Evolutionary conservation across 2,888 invertebrate genomes (phyloP), one percentile per base, ranked within the genome.

Genomic region (Mechanitis messenoides): DNA sequence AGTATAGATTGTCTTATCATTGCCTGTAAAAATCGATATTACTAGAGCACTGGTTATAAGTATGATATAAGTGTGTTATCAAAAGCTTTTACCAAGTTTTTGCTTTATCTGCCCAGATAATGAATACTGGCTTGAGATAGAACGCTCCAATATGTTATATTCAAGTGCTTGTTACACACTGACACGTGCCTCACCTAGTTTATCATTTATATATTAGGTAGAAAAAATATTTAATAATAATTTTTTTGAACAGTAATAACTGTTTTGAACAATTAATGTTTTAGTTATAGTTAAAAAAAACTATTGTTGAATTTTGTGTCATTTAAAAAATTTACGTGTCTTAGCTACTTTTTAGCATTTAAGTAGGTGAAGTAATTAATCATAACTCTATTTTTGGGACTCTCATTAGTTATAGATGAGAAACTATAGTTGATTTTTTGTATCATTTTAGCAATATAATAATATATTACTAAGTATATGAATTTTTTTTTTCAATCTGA

Each of bases 111-210:
- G 77, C 75, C 81, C 77, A 82, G 85, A 85, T 87, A 86, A 79
- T 75, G 77, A 77, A 78, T 77, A 80, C 78, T 84, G 79, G 87
- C 84, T 88, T 87, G 88, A 89, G 88, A 87, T 88, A 88, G 84
- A 84, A 85, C 85, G 83, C 74, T 81, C 77, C 75, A 80, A 78
- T 84, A 80, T 83, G 82, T 78, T 68, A 67, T 71, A 67, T 74
- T 84, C 74, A 78, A 86, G 87, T 88, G 87, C 75, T 84, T 64
- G 67, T 75, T 76, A 81, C 71, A 83, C 73, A 80, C 68, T 71
- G 75, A 73, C 62, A 62, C 61, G 62, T 63, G 60, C 46, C 35
- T 42, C 1, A 9, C 20, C 20, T 20, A 20, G 20, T 20, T 46
- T 55, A 53, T 61, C 53, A 12, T n/a, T 4, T 45, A 45, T 46